Conservation (phyloP, 2,888 invertebrate genomes). For the Conistra vaccinii region DNA sequence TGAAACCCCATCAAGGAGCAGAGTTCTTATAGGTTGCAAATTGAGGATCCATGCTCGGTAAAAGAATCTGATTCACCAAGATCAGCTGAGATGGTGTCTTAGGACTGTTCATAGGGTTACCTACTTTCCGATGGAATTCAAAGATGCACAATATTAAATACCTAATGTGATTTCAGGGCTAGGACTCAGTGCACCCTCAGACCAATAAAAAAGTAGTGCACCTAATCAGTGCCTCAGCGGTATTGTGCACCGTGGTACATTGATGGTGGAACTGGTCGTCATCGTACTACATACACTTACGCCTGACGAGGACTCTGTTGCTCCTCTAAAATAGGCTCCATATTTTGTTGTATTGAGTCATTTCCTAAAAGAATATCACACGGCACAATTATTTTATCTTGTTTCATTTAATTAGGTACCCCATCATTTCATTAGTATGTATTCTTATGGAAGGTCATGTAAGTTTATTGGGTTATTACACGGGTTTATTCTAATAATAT, state of each 20-base stretch:
- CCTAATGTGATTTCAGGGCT: neutral
- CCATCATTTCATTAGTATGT: constrained; percentile 15
- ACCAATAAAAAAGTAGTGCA: no score
- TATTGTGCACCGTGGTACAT: neutral
- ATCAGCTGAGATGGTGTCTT: neutral
- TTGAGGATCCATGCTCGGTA: neutral
- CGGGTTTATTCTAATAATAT: constrained; percentile 25
- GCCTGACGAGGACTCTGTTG: constrained; percentile 36
- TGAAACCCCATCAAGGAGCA: no score
- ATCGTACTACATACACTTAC: constrained; percentile 61
- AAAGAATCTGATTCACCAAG: neutral
- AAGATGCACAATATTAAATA: neutral
- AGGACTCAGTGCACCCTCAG: neutral
- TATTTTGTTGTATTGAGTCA: constrained; percentile 52
- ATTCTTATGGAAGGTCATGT: neutral
- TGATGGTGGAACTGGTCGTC: neutral
- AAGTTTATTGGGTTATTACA: constrained; percentile 24
- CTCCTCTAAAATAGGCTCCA: constrained; percentile 60
- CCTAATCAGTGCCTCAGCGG: neutral
- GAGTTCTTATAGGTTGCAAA: neutral
- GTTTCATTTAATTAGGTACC: constrained; percentile 2
- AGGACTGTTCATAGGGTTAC: no score
- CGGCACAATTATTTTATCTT: constrained; percentile 29
- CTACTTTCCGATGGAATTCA: neutral
- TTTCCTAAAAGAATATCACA: constrained; percentile 45